Conservation (phyloP, 2,888 invertebrate genomes). For the Gortyna flavago region DNA sequence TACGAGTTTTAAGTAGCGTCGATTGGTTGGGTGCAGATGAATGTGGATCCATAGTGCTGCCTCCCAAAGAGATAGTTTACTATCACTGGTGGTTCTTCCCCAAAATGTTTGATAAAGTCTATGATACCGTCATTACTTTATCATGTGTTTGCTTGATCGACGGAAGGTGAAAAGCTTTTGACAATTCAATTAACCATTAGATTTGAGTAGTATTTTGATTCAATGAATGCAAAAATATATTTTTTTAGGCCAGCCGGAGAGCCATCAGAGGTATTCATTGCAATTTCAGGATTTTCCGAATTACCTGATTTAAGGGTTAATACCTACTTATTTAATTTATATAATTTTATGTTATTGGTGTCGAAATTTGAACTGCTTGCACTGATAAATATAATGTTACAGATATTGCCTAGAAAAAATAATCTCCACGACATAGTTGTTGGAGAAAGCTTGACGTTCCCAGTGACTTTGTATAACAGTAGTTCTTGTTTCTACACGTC, state of each 20-base stretch:
- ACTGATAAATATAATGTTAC: conserved; percentile 30
- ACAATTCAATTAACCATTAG: not conserved
- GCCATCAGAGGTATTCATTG: conserved; percentile 81
- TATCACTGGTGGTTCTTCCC: conserved; percentile 88
- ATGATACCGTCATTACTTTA: conserved; percentile 82
- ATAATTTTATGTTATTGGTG: not conserved
- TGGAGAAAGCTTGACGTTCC: conserved; percentile 72
- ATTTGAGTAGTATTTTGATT: not conserved
- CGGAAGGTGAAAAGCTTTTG: conserved; percentile 74
- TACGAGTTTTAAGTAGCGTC: conserved; percentile 80
- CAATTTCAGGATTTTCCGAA: conserved; percentile 85
- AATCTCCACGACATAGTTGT: conserved; percentile 85
- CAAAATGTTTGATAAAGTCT: conserved; percentile 78
- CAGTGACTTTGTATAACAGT: conserved; percentile 82
- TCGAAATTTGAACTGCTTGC: not conserved
- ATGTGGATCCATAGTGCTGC: conserved; percentile 78
- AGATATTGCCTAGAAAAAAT: conserved; percentile 82
- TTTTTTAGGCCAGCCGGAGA: conserved; percentile 84
- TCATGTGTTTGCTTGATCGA: conserved; percentile 84
- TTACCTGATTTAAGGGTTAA: conserved; percentile 79
- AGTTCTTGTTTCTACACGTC: conserved; percentile 84
- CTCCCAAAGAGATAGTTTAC: conserved; percentile 82
- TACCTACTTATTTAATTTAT: not conserved
- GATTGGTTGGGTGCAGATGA: conserved; percentile 85
- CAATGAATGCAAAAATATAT: not conserved